Conservation (phyloP, 2,113 vertebrate genomes). For the Meriones unguiculatus region DNA sequence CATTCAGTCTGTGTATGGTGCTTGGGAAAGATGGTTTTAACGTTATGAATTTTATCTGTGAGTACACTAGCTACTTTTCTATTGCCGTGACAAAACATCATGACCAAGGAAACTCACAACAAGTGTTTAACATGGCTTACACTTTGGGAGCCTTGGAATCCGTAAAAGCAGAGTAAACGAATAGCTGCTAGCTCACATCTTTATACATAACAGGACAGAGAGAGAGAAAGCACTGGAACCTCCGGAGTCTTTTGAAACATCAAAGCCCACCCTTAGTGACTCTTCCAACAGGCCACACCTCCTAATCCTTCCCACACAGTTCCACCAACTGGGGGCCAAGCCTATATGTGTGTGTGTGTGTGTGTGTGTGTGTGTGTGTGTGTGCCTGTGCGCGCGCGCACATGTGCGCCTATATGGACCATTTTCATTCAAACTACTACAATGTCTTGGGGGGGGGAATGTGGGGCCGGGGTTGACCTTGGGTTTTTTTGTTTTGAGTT, state of each 20-base stretch:
- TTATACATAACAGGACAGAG: neutral
- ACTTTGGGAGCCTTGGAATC: neutral
- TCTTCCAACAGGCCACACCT: neutral
- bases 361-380: no score
- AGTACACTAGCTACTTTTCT: neutral
- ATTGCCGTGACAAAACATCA: neutral
- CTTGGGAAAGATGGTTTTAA: neutral
- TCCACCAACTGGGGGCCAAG: neutral
- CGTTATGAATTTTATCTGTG: slow-evolving; percentile 15
- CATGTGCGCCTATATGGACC: neutral
- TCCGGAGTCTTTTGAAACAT: neutral
- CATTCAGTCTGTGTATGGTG: neutral
- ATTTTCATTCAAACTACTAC: neutral
- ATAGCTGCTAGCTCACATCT: neutral
- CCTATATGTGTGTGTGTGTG: neutral
- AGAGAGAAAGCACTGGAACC: neutral
- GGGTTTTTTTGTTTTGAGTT: no score
- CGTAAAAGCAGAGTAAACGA: neutral
- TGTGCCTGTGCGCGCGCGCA: no score
- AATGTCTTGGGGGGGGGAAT: neutral
- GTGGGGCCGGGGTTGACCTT: neutral
- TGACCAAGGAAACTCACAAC: neutral
- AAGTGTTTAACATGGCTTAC: neutral
- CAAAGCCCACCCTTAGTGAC: neutral
- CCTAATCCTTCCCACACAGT: neutral